phyloP scores from a whole-genome alignment of 2,888 invertebrate genomes.

The Drymonia ruficornis region DNA sequence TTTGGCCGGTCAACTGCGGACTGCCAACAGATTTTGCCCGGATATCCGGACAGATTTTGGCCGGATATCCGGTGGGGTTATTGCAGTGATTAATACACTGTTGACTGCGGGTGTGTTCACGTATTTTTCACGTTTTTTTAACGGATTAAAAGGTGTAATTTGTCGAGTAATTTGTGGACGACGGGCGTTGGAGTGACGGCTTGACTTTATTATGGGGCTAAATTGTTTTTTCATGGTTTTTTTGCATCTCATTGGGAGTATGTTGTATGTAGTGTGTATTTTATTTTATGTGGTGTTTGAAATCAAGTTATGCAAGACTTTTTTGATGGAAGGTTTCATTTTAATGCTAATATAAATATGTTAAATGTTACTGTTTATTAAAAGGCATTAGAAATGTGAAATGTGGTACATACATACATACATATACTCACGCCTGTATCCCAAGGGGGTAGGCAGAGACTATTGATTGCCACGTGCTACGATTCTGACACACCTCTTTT shows the following conservation, averaged over 20 bases:
- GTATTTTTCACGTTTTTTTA: constrained; percentile 25
- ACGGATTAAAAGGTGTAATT: constrained; percentile 39
- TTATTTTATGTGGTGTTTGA: too few species aligned
- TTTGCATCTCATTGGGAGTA: not conserved
- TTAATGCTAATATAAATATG: too few species aligned
- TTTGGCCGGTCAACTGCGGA: constrained; percentile 13
- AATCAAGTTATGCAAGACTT: too few species aligned
- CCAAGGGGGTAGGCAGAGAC: too few species aligned
- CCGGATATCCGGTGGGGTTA: constrained; percentile 8
- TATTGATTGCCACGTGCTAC: too few species aligned
- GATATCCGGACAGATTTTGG: constrained; percentile 20
- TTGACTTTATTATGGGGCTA: constrained; percentile 2
- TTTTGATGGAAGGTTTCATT: too few species aligned
- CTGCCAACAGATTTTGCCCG: constrained; percentile 10
- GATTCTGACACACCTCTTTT: too few species aligned
- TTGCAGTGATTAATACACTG: constrained; percentile 43
- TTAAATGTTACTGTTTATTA: too few species aligned
- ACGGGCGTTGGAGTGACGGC: constrained; percentile 2
- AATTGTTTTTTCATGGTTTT: constrained; percentile 1
- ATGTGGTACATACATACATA: too few species aligned
- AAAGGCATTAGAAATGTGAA: too few species aligned
- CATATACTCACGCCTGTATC: too few species aligned
- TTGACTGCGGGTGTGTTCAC: not conserved
- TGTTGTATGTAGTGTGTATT: too few species aligned
- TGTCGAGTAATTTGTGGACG: constrained; percentile 37